Base-by-base conservation (phyloP, 2,888 invertebrate species). In the Ichneumoninae sp. region DNA sequence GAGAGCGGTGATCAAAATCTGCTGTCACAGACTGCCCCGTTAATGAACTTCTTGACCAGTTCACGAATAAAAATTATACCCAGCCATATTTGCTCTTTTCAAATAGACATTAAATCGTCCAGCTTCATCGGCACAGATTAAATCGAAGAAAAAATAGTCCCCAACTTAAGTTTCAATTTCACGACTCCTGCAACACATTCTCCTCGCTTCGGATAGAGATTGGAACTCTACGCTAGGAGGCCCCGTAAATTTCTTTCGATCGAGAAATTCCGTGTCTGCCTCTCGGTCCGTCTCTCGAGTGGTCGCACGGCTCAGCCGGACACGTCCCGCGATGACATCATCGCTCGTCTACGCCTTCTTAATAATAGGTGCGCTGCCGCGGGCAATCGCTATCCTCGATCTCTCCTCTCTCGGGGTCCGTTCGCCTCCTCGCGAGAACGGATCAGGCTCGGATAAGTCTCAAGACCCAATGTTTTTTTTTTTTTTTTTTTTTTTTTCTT, bases 361-460 rank as follows among this genome's bases (percentile, higher is more conserved):
- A 82, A 82, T 78, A 82, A 82, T 82, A 82, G 82, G 82, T 82
- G 78, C 77, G 82, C 68, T 78, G 82, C 82, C 72, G 71, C 77
- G 52, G 78, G 78, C 78, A 72, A 69, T 78, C 72, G 66, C 82
- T 78, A 77, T 72, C 82, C 72, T 68, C 77, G 77, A 77, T 82
- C 77, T 82, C 60, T 57, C 40, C 77, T 30, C 54, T 62, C 60
- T 66, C 52, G 52, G 44, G 75, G 50, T 66, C 76, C 52, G 65
- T 33, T 33, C 50, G 74, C 33, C 26, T 74, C 47, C 62, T 74
- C 83, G 65, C 52, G 16, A 52, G 36, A 54, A 54, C 44, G 19
- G 47, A 16, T 62, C 66, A 65, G 52, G 84, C 82, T 87, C 80
- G 82, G 86, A 81, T 86, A 86, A 86, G 78, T 83, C 86, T 86